phyloP scores from a whole-genome alignment of 2,797 vertebrate species.

The Momotus momota region DNA sequence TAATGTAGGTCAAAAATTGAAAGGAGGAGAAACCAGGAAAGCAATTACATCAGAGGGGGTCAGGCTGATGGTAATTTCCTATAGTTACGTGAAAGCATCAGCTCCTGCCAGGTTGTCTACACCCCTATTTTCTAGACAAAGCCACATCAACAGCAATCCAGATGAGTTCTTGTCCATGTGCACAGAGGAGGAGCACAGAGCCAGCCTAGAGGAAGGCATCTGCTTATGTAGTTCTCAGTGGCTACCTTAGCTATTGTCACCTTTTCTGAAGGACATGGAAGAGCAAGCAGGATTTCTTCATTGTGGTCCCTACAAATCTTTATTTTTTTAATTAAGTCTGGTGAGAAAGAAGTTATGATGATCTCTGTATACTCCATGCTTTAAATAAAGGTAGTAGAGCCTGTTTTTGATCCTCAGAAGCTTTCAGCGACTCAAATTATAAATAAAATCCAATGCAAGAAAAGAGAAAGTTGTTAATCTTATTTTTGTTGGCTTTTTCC shows the following conservation, averaged over 20 bases:
- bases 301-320: not conserved
- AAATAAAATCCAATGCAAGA: not conserved
- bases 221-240: not conserved
- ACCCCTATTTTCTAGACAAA: not conserved
- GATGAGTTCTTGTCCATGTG: not conserved
- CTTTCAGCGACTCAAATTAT: not conserved
- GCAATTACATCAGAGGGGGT: not conserved
- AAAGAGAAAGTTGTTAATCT: not conserved
- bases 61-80: not conserved
- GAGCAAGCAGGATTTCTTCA: not conserved
- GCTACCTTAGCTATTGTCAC: not conserved
- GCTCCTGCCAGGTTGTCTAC: not conserved
- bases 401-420: not conserved
- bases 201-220: not conserved
- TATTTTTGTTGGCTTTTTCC: not conserved
- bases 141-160: not conserved
- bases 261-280: not conserved
- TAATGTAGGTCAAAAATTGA: not conserved
- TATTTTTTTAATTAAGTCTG: not conserved
- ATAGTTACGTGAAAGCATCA: not conserved
- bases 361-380: not conserved
- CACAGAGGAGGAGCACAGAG: rapidly evolving
- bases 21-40: not conserved
- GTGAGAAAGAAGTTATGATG: not conserved
- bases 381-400: not conserved